These are phyloP conservation scores for Notechis scutatus DNA, from an alignment of 2,113 vertebrate species.

Conservation along the genomic window DNA sequence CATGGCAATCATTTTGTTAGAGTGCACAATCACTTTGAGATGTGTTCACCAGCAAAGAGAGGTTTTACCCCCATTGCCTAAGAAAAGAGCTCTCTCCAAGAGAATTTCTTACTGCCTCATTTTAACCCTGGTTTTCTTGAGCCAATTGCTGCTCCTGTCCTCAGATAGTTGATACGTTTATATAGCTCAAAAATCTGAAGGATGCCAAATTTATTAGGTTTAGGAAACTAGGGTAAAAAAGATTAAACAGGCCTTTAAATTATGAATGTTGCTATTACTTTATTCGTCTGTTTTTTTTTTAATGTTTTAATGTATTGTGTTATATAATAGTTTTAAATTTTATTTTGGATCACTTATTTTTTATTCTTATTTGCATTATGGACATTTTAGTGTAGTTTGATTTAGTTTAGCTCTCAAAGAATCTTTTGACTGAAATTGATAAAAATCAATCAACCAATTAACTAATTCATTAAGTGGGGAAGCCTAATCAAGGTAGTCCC, in stretches of 20 bases:
- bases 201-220: neutral
- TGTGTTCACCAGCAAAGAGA: neutral
- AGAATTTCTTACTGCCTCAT: neutral
- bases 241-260: neutral
- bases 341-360: neutral
- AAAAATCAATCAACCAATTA: neutral
- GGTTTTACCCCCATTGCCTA: neutral
- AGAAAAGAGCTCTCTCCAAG: neutral
- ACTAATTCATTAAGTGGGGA: neutral
- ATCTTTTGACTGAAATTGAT: neutral
- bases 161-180: neutral
- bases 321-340: neutral
- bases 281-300: neutral
- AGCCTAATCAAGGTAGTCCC: neutral
- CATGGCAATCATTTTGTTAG: neutral
- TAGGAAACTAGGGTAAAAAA: neutral
- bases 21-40: neutral
- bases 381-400: neutral
- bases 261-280: neutral
- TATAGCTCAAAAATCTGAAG: neutral
- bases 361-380: neutral
- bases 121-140: neutral
- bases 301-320: neutral
- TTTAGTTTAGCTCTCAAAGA: neutral
- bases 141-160: neutral